Conservation (phyloP, 2,113 vertebrate species). For the Lasiurus cinereus region DNA sequence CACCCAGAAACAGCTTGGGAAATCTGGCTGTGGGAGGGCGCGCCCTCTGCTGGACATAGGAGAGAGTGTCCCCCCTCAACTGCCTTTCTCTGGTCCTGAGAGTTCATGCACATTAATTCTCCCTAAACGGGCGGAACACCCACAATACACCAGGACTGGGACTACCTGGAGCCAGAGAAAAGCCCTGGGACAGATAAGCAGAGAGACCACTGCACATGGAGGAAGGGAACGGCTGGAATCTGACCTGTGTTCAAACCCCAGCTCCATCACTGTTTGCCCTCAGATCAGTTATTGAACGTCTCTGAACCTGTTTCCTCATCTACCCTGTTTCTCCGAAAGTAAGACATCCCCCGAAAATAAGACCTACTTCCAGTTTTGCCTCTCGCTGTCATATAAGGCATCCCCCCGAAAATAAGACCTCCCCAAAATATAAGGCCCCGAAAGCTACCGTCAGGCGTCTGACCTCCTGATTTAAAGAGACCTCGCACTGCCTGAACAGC, state of each 20-base stretch:
- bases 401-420: too few species aligned
- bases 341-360: too few species aligned
- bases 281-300: neutral
- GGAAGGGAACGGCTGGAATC: neutral
- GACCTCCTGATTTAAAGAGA: too few species aligned
- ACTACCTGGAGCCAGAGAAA: neutral
- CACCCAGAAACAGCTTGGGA: neutral
- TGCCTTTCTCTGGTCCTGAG: neutral
- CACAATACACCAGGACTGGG: neutral
- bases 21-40: neutral
- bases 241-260: neutral
- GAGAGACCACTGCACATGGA: neutral
- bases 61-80: neutral
- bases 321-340: too few species aligned
- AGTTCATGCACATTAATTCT: neutral
- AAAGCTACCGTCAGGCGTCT: too few species aligned
- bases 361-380: too few species aligned
- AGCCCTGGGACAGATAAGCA: neutral
- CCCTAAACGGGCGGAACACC: neutral
- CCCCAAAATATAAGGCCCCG: too few species aligned
- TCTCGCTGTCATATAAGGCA: too few species aligned
- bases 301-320: conserved; percentile 10
- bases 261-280: neutral
- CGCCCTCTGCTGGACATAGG: conserved; percentile 69
- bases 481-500: too few species aligned